A percentile compares a stretch with the other conserved stretches of the same genome.
phyloP scores from a whole-genome alignment of 1,140 invertebrate species.

The Leptestheria dahalacensis region DNA sequence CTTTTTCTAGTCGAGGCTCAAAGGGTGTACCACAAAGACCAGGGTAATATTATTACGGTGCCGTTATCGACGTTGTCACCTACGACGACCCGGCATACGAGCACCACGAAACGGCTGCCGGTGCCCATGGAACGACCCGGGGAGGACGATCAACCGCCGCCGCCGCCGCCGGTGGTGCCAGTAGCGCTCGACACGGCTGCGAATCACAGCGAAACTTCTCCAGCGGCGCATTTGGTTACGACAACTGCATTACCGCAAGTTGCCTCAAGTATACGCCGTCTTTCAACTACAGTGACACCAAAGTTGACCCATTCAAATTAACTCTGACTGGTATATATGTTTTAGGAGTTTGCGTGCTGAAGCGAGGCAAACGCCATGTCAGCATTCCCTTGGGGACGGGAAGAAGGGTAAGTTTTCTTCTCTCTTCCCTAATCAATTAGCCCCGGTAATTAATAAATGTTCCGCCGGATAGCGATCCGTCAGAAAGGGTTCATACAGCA shows the following conservation, averaged over 20 bases:
- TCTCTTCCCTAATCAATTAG: no score
- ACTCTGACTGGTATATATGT: slow-evolving; percentile 15
- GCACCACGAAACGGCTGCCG: not conserved
- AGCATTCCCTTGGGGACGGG: not conserved
- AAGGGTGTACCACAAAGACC: slow-evolving; percentile 66
- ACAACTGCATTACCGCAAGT: not conserved
- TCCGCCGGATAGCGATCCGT: no score
- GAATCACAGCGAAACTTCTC: not conserved
- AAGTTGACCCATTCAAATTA: no score
- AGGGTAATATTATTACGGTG: slow-evolving; percentile 31
- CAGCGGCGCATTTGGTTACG: not conserved
- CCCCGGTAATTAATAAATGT: no score
- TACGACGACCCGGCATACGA: not conserved
- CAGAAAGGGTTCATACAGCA: no score
- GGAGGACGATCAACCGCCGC: slow-evolving; percentile 1
- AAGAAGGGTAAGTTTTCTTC: slow-evolving; percentile 10
- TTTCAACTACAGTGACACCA: no score
- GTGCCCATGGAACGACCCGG: not conserved
- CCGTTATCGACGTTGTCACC: slow-evolving; percentile 24
- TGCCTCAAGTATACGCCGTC: slow-evolving; percentile 1
- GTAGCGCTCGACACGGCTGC: not conserved
- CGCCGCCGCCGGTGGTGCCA: not conserved
- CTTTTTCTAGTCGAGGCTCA: slow-evolving; percentile 69
- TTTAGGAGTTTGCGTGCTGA: slow-evolving; percentile 60
- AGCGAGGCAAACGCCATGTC: slow-evolving; percentile 33